These are phyloP conservation scores for Piscicola geometra DNA, from an alignment of 2,888 invertebrate species.

Conservation along the genomic window DNA sequence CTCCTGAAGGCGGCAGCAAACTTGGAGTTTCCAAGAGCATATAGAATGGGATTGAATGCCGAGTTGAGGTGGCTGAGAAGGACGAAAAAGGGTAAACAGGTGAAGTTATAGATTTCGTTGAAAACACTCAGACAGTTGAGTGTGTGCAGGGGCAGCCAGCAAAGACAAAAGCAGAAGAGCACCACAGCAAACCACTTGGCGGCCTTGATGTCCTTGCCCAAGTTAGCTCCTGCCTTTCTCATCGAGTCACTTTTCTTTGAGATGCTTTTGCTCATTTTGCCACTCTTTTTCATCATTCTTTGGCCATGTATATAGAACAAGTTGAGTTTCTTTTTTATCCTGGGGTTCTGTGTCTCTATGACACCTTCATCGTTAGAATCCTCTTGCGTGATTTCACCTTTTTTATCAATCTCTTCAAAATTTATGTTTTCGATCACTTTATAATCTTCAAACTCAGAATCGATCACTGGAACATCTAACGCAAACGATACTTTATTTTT, in stretches of 20 bases:
- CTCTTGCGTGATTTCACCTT: not conserved
- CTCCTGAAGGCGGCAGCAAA: conserved; percentile 48
- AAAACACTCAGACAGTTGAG: conserved; percentile 48
- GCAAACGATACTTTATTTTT: too few species aligned
- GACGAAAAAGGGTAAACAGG: conserved; percentile 43
- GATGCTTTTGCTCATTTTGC: not conserved
- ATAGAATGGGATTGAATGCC: conserved; percentile 52
- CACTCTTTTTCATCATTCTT: not conserved
- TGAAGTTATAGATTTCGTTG: conserved; percentile 13
- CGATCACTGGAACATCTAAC: too few species aligned
- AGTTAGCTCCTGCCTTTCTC: not conserved
- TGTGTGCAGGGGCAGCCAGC: conserved; percentile 53
- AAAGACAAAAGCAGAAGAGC: conserved; percentile 50
- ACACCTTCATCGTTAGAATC: not conserved
- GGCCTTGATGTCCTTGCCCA: conserved; percentile 45
- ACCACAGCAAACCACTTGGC: conserved; percentile 52
- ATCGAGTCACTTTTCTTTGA: conserved; percentile 4
- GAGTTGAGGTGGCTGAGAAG: conserved; percentile 54
- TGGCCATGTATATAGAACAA: not conserved
- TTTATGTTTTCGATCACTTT: not conserved
- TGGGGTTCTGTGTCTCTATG: not conserved
- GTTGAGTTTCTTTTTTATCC: not conserved
- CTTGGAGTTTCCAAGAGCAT: conserved; percentile 51
- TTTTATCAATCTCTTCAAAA: not conserved
- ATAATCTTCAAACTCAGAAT: too few species aligned